phyloP scores from a whole-genome alignment of 2,797 vertebrate genomes.

The Nasua narica region DNA sequence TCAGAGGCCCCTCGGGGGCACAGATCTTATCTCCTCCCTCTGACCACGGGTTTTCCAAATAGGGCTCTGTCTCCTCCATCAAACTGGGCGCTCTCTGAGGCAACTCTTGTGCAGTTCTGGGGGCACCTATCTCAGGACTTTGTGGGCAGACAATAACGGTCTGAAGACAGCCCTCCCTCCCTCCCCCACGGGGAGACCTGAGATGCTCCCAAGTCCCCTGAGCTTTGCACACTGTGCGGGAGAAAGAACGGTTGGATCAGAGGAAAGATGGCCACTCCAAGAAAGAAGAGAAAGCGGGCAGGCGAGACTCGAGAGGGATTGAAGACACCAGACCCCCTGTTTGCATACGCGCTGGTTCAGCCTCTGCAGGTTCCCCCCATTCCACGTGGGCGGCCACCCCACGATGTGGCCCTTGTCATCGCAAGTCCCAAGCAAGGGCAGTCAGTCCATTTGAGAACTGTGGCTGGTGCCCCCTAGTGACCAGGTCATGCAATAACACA shows the following conservation, averaged over 20 bases:
- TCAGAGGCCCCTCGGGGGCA: background rate
- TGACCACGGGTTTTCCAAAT: background rate
- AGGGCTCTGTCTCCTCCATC: background rate
- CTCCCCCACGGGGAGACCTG: background rate
- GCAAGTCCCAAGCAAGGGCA: background rate
- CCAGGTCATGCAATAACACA: background rate
- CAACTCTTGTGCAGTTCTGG: too few relatives aligned
- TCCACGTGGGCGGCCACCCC: background rate
- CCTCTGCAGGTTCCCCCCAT: too few relatives aligned
- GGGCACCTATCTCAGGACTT: background rate
- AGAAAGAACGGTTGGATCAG: background rate
- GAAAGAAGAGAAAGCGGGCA: background rate
- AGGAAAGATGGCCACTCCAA: background rate
- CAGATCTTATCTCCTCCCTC: background rate
- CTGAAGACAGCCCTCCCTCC: background rate
- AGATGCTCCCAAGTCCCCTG: background rate
- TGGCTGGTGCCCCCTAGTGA: background rate
- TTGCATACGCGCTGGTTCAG: accelerated
- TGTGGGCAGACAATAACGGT: background rate
- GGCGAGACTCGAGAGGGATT: background rate
- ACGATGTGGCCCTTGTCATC: background rate
- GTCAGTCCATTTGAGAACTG: background rate
- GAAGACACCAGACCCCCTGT: background rate
- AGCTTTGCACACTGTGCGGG: background rate
- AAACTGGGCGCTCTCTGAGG: background rate